Conservation (phyloP, 2,113 vertebrate species). For the Natator depressus region DNA sequence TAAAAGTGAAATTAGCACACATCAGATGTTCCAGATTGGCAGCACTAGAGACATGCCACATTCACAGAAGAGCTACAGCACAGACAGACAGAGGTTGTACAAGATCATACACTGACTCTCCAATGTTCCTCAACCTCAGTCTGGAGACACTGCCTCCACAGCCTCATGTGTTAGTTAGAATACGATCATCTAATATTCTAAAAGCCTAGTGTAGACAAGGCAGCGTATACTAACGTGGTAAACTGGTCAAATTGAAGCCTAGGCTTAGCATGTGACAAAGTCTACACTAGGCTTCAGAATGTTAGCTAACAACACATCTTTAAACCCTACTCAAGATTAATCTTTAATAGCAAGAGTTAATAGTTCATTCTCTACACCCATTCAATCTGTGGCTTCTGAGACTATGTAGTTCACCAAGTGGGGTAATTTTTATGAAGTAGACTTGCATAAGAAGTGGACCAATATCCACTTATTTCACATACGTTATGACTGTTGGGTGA, state of each 20-base stretch:
- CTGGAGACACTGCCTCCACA: not conserved
- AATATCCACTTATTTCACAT: not conserved
- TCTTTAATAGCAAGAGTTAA: not conserved
- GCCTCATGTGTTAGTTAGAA: not conserved
- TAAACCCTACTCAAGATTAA: not conserved
- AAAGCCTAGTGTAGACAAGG: not conserved
- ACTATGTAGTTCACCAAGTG: not conserved
- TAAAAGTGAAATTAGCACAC: not conserved
- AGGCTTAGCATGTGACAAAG: not conserved
- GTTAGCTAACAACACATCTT: not conserved
- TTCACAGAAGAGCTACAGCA: not conserved
- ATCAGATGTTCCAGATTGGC: not conserved
- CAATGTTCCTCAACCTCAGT: not conserved
- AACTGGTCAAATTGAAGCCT: not conserved
- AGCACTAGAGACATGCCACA: not conserved
- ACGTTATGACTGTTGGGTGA: no score
- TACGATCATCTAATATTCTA: not conserved
- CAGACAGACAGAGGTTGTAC: not conserved
- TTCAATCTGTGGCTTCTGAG: not conserved
- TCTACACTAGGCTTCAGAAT: not conserved
- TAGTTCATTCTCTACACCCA: not conserved
- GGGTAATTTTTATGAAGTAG: not conserved
- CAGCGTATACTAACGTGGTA: not conserved
- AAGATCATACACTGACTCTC: not conserved
- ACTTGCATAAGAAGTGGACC: not conserved